phyloP scores from a whole-genome alignment of 2,888 invertebrate species.

The Standfussiana lucernea region DNA sequence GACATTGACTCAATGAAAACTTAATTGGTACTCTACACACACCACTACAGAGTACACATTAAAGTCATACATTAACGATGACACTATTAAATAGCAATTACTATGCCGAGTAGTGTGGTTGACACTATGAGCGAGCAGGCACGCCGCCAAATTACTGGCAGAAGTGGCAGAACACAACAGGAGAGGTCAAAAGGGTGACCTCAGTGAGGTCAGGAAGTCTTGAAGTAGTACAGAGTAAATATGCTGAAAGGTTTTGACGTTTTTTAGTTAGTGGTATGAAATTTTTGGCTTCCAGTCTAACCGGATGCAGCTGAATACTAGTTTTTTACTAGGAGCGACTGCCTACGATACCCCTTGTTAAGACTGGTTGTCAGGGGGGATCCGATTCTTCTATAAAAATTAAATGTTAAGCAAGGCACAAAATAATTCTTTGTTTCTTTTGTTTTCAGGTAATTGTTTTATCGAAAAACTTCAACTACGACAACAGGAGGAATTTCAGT shows the following conservation, averaged over 20 bases:
- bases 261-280: too few species aligned
- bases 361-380: too few species aligned
- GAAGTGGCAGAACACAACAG: not conserved
- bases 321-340: too few species aligned
- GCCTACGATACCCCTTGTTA: too few species aligned
- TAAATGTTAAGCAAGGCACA: not conserved
- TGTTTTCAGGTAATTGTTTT: conserved; percentile 47
- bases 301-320: too few species aligned
- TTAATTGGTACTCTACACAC: not conserved
- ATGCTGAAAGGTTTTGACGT: not conserved
- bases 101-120: conserved; percentile 18
- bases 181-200: not conserved
- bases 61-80: not conserved
- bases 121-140: conserved; percentile 1
- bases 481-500: not conserved
- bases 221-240: not conserved
- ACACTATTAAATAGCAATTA: conserved; percentile 21
- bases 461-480: not conserved
- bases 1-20: not conserved
- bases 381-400: not conserved
- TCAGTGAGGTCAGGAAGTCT: conserved; percentile 3
- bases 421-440: conserved; percentile 21
- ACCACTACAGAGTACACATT: not conserved
- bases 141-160: conserved; percentile 20
- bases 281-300: too few species aligned